These are phyloP conservation scores for Alligator sinensis DNA, from an alignment of 2,113 vertebrate genomes.

Conservation along the genomic window DNA sequence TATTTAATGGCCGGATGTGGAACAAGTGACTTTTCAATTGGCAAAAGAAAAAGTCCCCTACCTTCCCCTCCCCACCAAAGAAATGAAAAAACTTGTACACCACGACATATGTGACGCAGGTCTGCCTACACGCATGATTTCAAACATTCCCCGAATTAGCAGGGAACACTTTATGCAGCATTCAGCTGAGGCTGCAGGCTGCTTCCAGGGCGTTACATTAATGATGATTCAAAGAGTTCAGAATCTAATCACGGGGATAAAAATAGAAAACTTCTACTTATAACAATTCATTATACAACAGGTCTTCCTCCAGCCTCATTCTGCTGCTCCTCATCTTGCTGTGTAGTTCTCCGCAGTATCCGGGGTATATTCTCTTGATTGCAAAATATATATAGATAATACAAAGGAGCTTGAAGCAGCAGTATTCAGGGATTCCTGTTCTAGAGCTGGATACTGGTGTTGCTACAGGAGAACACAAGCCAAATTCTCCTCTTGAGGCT, in stretches of 20 bases:
- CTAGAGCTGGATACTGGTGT: background rate
- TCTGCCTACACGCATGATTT: constrained; percentile 64
- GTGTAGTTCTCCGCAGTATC: background rate
- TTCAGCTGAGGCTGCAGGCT: constrained; percentile 17
- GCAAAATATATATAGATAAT: rapidly evolving
- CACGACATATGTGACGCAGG: constrained; percentile 44
- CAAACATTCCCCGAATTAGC: constrained; percentile 63
- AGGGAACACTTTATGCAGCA: constrained; percentile 41
- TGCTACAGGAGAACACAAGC: too few species aligned
- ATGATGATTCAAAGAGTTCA: constrained; percentile 74
- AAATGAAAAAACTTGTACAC: background rate
- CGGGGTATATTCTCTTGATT: rapidly evolving
- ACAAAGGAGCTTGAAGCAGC: background rate
- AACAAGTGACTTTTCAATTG: background rate
- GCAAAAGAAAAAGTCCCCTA: constrained; percentile 15
- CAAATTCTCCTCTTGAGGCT: background rate
- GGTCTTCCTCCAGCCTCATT: constrained; percentile 10
- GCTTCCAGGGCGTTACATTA: constrained; percentile 58
- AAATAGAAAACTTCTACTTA: constrained; percentile 57
- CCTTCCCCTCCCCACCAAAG: background rate
- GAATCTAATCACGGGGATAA: constrained; percentile 61
- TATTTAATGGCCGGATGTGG: constrained; percentile 2
- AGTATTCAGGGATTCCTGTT: background rate
- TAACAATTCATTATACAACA: constrained; percentile 66
- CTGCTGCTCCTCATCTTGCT: background rate